These are phyloP conservation scores for Drosophila paulistorum DNA, from an alignment of 1,140 invertebrate species.

Conservation along the genomic window DNA sequence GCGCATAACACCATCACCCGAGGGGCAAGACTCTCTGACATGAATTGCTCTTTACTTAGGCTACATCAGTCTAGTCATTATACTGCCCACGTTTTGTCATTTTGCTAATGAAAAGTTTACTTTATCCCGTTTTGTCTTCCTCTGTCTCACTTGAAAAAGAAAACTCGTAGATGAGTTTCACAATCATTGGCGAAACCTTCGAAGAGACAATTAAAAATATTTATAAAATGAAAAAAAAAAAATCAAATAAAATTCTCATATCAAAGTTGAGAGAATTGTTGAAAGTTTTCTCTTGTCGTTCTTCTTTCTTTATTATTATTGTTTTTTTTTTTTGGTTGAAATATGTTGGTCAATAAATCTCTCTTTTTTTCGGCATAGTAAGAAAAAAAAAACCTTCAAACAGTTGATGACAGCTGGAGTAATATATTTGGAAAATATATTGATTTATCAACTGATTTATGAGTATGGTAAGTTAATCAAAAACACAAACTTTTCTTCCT, in stretches of 20 bases:
- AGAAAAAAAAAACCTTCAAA: neutral
- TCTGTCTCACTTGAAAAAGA: neutral
- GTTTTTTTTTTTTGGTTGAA: neutral
- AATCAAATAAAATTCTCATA: neutral
- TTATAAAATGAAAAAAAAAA: neutral
- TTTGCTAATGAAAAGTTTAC: conserved; percentile 52
- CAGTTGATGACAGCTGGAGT: conserved; percentile 10
- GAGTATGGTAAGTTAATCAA: conserved; percentile 12
- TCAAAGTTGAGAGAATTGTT: conserved; percentile 3
- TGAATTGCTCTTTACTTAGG: conserved; percentile 33
- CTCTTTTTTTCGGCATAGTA: neutral
- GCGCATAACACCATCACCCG: conserved; percentile 23
- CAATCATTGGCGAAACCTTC: neutral
- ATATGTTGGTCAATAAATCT: conserved; percentile 4
- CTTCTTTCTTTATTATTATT: neutral
- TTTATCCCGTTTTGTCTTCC: neutral
- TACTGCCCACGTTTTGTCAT: conserved; percentile 35
- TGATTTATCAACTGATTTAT: conserved; percentile 14
- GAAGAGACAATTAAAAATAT: conserved; percentile 7
- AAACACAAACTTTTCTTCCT: conserved; percentile 1
- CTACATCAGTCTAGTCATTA: conserved; percentile 9
- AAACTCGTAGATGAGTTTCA: no score
- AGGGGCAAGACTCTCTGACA: conserved; percentile 14
- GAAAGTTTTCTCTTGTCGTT: neutral
- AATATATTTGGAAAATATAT: conserved; percentile 11